Evolutionary conservation across 1,140 invertebrate genomes (phyloP), one percentile per base, ranked within the genome.

Genomic region (Ceratina calcarata): DNA sequence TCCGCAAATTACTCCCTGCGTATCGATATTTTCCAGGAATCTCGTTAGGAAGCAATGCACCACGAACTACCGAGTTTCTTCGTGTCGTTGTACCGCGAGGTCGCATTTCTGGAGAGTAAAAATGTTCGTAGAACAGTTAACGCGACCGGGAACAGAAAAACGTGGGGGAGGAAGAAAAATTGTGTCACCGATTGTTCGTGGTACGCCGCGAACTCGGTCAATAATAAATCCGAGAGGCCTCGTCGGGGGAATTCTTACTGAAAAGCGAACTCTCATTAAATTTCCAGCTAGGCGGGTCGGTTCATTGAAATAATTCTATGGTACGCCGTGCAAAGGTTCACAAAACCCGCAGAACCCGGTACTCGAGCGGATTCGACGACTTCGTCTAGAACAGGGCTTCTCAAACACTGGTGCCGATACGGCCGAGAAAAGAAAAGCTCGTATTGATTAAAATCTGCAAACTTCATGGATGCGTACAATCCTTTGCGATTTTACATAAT

Each of bases 181-280:
- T n/a, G 64, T n/a, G 61, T 15, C 64, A 37, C 45, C 20, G 64
- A 65, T 66, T 37, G 27, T 55, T 55, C n/a, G 22, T 45, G 4
- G 13, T n/a, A 55, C 20, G 10, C 45, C 7, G 24, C 18, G 49
- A 61, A 32, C 27, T 18, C 51, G 55, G 81, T 82, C 76, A 58
- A 80, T 85, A 76, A 73, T 82, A 85, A 80, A 85, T 81, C 75
- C 60, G 65, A 27, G 65, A 27, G 24, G 51, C 51, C 53, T 61
- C 53, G 64, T 32, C 22, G 66, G 45, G 66, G 66, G 15, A 62
- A 61, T 61, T 66, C 74, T 32, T 67, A 75, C 75, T 87, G 80
- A 90, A 89, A 87, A 81, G 82, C 83, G 79, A 83, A 88, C 84
- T 91, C 87, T 92, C 91, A 87, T 92, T 91, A 91, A 90, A 92